Conservation (phyloP, 2,113 vertebrate species). For the Rhinoderma darwinii region DNA sequence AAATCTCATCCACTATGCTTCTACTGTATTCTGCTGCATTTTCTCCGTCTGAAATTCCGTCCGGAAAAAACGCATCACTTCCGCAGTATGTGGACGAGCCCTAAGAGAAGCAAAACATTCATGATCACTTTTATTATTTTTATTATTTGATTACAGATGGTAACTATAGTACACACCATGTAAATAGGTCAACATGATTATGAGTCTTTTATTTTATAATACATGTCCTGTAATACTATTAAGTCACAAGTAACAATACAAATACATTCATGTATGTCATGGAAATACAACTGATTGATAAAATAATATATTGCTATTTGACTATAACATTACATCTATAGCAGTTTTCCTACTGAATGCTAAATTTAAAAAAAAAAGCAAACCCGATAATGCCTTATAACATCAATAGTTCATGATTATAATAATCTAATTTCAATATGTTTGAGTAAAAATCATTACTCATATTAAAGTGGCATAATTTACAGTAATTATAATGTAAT, state of each 20-base stretch:
- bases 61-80: too few species aligned
- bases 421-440: slow-evolving; percentile 19
- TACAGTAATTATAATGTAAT: slow-evolving; percentile 42
- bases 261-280: not conserved
- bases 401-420: slow-evolving; percentile 24
- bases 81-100: too few species aligned
- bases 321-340: not conserved
- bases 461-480: slow-evolving; percentile 30
- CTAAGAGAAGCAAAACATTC: too few species aligned
- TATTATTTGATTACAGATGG: not conserved
- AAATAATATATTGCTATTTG: not conserved
- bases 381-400: not conserved
- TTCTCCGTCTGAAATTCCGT: too few species aligned
- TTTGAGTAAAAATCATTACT: slow-evolving; percentile 25
- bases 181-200: not conserved
- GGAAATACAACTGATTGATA: not conserved
- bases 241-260: not conserved
- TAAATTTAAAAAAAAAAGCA: not conserved
- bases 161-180: not conserved
- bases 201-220: not conserved
- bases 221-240: not conserved
- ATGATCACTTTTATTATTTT: too few species aligned
- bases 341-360: not conserved
- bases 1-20: too few species aligned
- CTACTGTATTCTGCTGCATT: too few species aligned